Conservation (phyloP, 2,113 vertebrate genomes). For the Phaethornis superciliosus region DNA sequence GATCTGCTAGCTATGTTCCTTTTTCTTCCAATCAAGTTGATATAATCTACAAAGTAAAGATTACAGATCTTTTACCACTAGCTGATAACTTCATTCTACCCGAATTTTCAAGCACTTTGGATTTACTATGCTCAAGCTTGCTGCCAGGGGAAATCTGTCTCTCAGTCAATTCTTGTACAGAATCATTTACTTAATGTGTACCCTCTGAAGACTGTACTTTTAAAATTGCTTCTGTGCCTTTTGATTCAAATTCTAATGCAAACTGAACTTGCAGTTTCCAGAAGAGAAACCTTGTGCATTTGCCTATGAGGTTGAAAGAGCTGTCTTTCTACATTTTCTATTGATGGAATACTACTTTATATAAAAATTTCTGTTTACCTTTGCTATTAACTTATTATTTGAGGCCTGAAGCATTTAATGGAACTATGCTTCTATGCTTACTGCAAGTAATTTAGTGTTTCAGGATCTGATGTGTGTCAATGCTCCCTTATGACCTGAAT, state of each 20-base stretch:
- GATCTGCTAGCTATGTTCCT: neutral
- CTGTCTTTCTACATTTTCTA: neutral
- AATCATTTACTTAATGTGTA: neutral
- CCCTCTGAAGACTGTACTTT: neutral
- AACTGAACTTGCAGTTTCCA: neutral
- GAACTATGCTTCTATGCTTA: neutral
- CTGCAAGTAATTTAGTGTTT: neutral
- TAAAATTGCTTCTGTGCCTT: neutral
- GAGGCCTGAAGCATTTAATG: neutral
- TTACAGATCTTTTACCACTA: neutral
- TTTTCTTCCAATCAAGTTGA: neutral
- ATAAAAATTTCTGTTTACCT: neutral
- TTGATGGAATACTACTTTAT: neutral
- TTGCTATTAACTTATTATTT: neutral
- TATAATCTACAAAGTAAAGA: neutral
- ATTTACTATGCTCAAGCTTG: neutral
- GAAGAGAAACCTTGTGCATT: neutral
- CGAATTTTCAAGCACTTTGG: neutral
- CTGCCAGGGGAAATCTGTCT: neutral
- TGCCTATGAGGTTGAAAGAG: neutral
- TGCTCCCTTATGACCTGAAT: neutral
- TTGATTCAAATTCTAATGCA: neutral
- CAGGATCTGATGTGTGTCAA: neutral
- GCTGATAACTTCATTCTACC: neutral
- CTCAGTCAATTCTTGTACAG: neutral